Evolutionary conservation across 2,888 invertebrate genomes (phyloP), one percentile per base, ranked within the genome.

Genomic region (Furcula furcula): DNA sequence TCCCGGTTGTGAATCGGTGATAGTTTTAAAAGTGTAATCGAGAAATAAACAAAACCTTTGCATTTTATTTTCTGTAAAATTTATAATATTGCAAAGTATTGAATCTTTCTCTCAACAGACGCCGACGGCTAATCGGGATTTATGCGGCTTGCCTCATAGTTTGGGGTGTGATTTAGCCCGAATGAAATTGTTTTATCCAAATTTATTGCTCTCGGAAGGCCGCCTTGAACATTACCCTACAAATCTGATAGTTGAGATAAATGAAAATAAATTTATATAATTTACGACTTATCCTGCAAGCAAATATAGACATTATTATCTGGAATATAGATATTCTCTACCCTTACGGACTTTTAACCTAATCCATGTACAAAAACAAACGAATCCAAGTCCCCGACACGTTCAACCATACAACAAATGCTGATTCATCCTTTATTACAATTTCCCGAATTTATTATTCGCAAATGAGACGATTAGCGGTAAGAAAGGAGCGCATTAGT

Each of bases 181-280:
- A 72, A 72, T 74, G 76, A 78, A 83, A 83, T 84, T 81, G 83
- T 83, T 83, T 81, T 72, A 82, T 80, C 76, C 71, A 64, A 79
- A 85, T 83, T 81, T 82, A 84, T 81, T 54, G 60, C 74, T 70
- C 75, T 55, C 77, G 65, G 58, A 71, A 71, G 77, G 67, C 53
- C 61, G 56, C 74, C 69, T 78, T 76, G 69, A 73, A 77, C 68
- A 73, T 75, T 73, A 74, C 67, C 63, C 59, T 56, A 65, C 43
- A 70, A 74, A 71, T 75, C 58, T 65, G 65, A 69, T 68, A 61
- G 60, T 67, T 59, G 65, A 65, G 55, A 68, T n/a, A n/a, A n/a
- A n/a, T n/a, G n/a, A 58, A 56, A 43, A 37, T 43, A 48, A 48
- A 44, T 34, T 39, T 29, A 19, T 6, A 4, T 19, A 4, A 10